Evolutionary conservation across 2,113 vertebrate genomes (phyloP), one percentile per base, ranked within the genome.

Genomic region (Glaucidium brasilianum): DNA sequence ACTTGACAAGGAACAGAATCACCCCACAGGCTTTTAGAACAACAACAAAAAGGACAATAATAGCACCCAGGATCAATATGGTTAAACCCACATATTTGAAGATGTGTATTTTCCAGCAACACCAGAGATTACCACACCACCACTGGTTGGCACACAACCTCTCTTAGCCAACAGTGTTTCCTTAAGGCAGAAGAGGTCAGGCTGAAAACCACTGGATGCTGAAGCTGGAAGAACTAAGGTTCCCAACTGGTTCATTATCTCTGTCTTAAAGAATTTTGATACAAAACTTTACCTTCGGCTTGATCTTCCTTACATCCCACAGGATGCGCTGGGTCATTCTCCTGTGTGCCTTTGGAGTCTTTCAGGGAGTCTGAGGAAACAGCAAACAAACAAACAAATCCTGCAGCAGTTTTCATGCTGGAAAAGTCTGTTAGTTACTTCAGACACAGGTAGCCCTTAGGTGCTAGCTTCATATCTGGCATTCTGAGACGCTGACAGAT

Each of bases 351-450:
- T 93, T 86, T 92, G 47, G 96, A 88, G 69, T 94, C 96, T 92
- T 97, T 90, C 79, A 47, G 63, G 73, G 97, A 96, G 76, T 97
- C 98, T 98, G 95, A 91, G n/a, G 88, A 34, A 87, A 72, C 91
- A 95, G 67, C 35, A 97, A 97, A 25, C 13, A 95, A 94, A 82
- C 56, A 87, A 78, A 74, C 19, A 49, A 90, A 92, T 13, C 41
- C 81, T 76, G 79, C 66, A 56, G 94, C 6, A 8, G 11, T 39
- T 96, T 95, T 77, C 69, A 25, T 47, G 45, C 52, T 53, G 56
- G 79, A 71, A 87, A 86, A 88, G 47, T 30, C 82, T 52, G 32
- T 52, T 15, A 81, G 53, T 39, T 75, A 30, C 45, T 81, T 62
- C 69, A 37, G 68, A 79, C 23, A 63, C 27, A 30, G 71, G 62